Evolutionary conservation across 92 coral and sea anemone species (phyloP).

Genomic region (Phenganax subtilis): DNA sequence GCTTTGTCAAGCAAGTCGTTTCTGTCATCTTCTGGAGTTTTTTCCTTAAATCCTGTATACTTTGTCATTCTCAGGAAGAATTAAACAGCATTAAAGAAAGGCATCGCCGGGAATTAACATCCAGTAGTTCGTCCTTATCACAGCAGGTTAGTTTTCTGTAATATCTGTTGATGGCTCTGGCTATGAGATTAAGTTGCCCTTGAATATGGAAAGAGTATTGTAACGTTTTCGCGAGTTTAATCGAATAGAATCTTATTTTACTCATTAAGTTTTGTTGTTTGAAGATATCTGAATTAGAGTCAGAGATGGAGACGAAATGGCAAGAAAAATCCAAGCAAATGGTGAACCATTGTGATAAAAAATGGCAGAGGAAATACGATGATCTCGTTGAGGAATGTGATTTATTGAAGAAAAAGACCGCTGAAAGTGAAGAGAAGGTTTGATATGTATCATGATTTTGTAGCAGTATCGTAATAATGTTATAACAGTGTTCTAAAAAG

Average conservation of each 20-base stretch:
- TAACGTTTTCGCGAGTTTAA: background rate
- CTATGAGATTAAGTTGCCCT: background rate
- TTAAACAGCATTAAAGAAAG: slow-evolving; percentile 71
- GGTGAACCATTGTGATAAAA: slow-evolving; percentile 80
- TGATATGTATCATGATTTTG: background rate
- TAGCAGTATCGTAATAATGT: background rate
- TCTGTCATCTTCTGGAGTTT: too few relatives aligned
- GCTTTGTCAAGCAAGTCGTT: too few relatives aligned
- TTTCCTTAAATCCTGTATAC: background rate
- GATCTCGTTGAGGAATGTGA: slow-evolving; percentile 81
- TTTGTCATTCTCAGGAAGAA: slow-evolving; percentile 59
- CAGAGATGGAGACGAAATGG: slow-evolving; percentile 81
- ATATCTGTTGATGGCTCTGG: too few relatives aligned
- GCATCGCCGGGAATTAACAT: slow-evolving; percentile 73
- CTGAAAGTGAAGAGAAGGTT: slow-evolving; percentile 72
- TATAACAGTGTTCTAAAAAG: background rate
- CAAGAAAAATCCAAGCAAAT: slow-evolving; percentile 76
- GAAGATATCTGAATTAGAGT: slow-evolving; percentile 70
- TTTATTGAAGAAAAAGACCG: slow-evolving; percentile 49
- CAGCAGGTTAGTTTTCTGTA: slow-evolving; percentile 56
- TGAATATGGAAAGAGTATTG: background rate
- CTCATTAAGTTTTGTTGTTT: background rate
- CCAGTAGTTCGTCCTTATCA: slow-evolving; percentile 70
- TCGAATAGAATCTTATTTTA: background rate
- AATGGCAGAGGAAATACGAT: slow-evolving; percentile 74